Evolutionary conservation across 2,888 invertebrate genomes (phyloP).

Genomic region (Hofmannophila pseudospretella): DNA sequence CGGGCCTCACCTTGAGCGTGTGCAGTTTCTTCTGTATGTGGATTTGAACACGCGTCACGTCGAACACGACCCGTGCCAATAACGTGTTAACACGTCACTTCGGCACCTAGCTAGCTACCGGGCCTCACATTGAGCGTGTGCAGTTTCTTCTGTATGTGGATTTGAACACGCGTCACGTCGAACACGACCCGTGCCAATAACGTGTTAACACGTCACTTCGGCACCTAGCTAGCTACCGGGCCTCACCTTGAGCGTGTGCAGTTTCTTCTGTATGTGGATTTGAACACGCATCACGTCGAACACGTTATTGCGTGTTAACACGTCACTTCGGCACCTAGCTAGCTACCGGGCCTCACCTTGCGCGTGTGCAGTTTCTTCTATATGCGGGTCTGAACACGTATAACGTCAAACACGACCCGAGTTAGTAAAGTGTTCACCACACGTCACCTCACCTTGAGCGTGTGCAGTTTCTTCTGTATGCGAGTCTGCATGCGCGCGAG

Average conservation of each 20-base stretch:
- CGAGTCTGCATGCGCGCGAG: conserved; percentile 83
- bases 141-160: conserved; percentile 90
- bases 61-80: conserved; percentile 87
- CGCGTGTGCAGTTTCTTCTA: conserved; percentile 92
- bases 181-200: conserved; percentile 87
- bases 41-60: conserved; percentile 87
- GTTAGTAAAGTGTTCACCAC: conserved; percentile 90
- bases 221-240: too few relatives aligned
- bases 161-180: conserved; percentile 89
- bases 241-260: conserved; percentile 89
- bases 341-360: too few relatives aligned
- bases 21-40: conserved; percentile 91
- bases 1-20: conserved; percentile 89
- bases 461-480: conserved; percentile 91
- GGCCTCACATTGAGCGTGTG: conserved; percentile 89
- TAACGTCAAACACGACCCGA: conserved; percentile 89
- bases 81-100: conserved; percentile 87
- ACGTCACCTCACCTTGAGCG: conserved; percentile 86
- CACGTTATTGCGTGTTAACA: conserved; percentile 88
- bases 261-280: conserved; percentile 90
- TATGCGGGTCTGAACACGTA: conserved; percentile 86
- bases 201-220: conserved; percentile 87
- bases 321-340: conserved; percentile 71
- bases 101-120: conserved; percentile 63
- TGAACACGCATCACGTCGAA: conserved; percentile 91